Percentiles rank a stretch among this genome's conserved stretches.
Evolutionary conservation across 2,888 invertebrate genomes (phyloP).

Genomic region (Dasypogon diadema): DNA sequence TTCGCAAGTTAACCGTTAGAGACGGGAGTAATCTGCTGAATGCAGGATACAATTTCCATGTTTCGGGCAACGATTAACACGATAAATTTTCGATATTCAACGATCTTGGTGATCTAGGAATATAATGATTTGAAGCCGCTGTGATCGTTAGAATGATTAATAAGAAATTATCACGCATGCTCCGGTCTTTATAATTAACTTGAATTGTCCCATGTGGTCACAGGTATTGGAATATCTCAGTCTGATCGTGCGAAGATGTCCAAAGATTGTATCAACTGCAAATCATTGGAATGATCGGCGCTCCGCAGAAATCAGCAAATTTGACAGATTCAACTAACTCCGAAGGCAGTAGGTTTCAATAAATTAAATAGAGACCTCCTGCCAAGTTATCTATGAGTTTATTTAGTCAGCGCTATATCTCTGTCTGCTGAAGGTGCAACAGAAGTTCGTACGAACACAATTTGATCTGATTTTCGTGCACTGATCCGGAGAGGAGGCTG

Average conservation of each 20-base stretch:
- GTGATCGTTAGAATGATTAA: slow-evolving; percentile 17
- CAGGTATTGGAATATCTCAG: not conserved
- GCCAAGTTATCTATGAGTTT: slow-evolving; percentile 43
- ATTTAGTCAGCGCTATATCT: slow-evolving; percentile 30
- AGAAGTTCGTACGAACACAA: slow-evolving; percentile 41
- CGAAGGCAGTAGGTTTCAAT: not conserved
- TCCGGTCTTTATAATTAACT: not conserved
- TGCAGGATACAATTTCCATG: slow-evolving; percentile 35
- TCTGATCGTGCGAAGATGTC: not conserved
- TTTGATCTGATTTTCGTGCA: slow-evolving; percentile 47
- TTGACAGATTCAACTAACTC: not conserved
- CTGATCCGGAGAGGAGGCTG: slow-evolving; percentile 11
- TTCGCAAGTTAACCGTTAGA: slow-evolving; percentile 45
- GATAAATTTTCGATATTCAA: slow-evolving; percentile 26
- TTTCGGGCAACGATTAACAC: slow-evolving; percentile 33
- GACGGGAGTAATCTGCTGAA: too few relatives aligned
- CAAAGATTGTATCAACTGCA: slow-evolving; percentile 1
- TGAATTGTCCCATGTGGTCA: not conserved
- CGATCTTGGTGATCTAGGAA: not conserved
- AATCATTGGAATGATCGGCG: not conserved
- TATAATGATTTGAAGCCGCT: slow-evolving; percentile 2
- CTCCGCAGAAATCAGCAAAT: slow-evolving; percentile 2
- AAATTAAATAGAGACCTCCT: slow-evolving; percentile 32
- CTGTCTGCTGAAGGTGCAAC: slow-evolving; percentile 39
- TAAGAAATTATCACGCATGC: slow-evolving; percentile 37